Evolutionary conservation across 2,888 invertebrate species (phyloP), one percentile per base, ranked within the genome.

Genomic region (Drosophila multiciliata): DNA sequence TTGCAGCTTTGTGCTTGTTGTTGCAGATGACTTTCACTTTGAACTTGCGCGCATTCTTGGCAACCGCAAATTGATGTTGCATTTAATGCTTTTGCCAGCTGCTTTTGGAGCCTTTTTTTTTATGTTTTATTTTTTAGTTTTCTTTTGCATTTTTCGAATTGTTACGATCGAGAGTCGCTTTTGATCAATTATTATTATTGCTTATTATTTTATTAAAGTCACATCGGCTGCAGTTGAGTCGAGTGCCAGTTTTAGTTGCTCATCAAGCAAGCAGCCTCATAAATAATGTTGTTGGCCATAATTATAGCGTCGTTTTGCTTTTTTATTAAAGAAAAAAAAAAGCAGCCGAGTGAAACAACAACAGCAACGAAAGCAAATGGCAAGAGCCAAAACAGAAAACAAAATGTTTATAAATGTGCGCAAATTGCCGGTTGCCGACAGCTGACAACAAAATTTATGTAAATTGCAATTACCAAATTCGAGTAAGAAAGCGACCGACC

Each of bases 361-460:
- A 35, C 36, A 54, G 23, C 54, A 36, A 26, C 17, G 36, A 36
- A 36, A 38, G 40, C 55, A 57, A 57, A 32, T 40, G 57, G 57
- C 57, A 32, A 57, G 40, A 57, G 58, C 26, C 23, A 58, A 57
- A 53, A 59, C 49, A 45, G 11, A 65, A 63, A 61, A 52, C 60
- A 62, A 75, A 75, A 75, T 75, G 65, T 62, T 75, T 71, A 66
- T 76, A 76, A 80, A 80, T 76, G 78, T 71, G 70, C 78, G 68
- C 71, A 80, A 83, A 83, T 81, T 81, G 83, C 73, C 67, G 79
- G 75, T 66, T 75, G 77, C 59, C 72, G 75, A 75, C 81, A 81
- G 83, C 81, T 81, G 81, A 80, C 83, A 80, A 73, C 59, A 59
- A 78, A 80, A 84, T 82, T 73, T 84, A 82, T 82, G 81, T 75